Base-by-base conservation (phyloP, 2,113 vertebrate genomes). In the Microtus oregoni region DNA sequence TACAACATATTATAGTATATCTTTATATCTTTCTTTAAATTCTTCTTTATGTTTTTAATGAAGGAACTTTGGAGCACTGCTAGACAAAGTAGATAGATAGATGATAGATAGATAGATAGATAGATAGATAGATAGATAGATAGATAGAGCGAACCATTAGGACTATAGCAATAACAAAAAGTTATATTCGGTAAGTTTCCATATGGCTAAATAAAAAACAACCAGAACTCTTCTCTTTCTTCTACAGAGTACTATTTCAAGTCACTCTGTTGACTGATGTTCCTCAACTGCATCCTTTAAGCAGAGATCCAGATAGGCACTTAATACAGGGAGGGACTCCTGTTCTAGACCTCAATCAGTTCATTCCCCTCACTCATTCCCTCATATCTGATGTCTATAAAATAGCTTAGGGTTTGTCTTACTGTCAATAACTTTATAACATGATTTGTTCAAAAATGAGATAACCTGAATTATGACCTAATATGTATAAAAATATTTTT, bases 41-140 rank as follows among this genome's bases (percentile, higher is more conserved):
- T 81, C 2, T 94, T 85, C 28, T 72, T 73, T 86, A 52, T 22
- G 47, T 89, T 87, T 95, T 77, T 81, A 88, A 75, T 11, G 79
- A 86, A 70, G 15, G 14, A 79, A 76, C 2, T 93, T 58, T 81
- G 22, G 13, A 70, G 3, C 30, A 70, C 20, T 76, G 20, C 30
- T 85, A n/a, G 79, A 65, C 9, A 50, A 58, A 24, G 19, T 61
- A 2, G 14, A 14, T 26, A 65, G 3, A 65, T 11, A 26, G 28
- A 65, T 10, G 17, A 17, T 0, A 17, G 17, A 55, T 1, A 55
- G 17, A 17, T 1, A 55, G 17, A 55, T 1, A 55, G 17, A 13
- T 1, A 55, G 15, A 17, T 0, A 55, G 14, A 55, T 0, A 55
- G 0, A 55, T 4, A 55, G 15, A 55, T 4, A 55, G 15, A 15